These are phyloP conservation scores for Ursus arctos DNA, from an alignment of 2,113 vertebrate species.

Conservation along the genomic window DNA sequence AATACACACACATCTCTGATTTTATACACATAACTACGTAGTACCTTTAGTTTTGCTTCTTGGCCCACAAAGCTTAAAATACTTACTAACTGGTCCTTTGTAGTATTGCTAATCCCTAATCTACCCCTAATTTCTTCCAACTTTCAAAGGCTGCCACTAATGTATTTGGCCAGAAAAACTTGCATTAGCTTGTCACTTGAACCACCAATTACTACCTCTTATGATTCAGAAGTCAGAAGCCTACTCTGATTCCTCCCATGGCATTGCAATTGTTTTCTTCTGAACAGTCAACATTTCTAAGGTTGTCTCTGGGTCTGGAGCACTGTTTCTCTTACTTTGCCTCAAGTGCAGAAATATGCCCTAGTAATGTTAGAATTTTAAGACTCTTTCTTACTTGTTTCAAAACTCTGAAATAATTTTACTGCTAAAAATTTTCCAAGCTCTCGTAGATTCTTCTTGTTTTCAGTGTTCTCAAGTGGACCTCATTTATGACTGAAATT, in stretches of 20 bases:
- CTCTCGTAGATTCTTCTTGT: not conserved
- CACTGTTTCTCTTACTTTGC: not conserved
- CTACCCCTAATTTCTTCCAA: not conserved
- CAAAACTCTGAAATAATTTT: not conserved
- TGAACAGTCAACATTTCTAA: not conserved
- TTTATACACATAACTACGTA: not conserved
- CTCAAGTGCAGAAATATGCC: not conserved
- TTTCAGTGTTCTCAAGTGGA: not conserved
- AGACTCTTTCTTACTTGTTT: not conserved
- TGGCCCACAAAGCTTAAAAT: not conserved
- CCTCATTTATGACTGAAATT: not conserved
- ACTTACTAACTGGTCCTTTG: not conserved
- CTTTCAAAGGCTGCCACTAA: not conserved
- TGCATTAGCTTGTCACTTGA: not conserved
- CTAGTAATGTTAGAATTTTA: not conserved
- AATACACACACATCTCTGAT: not conserved
- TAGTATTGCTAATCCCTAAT: not conserved
- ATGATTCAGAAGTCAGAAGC: not conserved
- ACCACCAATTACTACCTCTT: not conserved
- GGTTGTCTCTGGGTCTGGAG: not conserved
- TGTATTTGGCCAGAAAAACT: not conserved
- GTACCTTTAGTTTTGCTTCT: not conserved
- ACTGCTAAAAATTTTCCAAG: not conserved
- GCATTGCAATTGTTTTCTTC: not conserved
- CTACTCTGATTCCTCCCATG: not conserved